Percentiles rank a stretch among this genome's conserved stretches.
These are phyloP conservation scores for Lutjanus campechanus DNA, from an alignment of 2,797 vertebrate species.

Conservation along the genomic window DNA sequence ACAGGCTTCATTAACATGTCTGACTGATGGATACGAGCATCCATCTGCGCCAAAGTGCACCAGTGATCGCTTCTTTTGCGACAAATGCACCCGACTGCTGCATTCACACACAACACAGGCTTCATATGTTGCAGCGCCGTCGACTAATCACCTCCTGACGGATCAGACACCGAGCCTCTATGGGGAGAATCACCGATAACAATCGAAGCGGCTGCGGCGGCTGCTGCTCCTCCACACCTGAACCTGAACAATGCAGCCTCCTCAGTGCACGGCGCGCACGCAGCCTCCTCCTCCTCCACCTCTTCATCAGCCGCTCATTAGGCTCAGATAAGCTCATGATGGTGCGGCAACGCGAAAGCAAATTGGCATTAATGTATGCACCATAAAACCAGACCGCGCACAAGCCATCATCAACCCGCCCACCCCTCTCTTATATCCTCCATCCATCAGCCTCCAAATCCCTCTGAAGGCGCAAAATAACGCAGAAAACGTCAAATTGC, in stretches of 20 bases:
- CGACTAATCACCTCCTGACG: slow-evolving; percentile 26
- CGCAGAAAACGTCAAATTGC: slow-evolving; percentile 18
- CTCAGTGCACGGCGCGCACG: slow-evolving; percentile 22
- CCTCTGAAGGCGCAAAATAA: slow-evolving; percentile 30
- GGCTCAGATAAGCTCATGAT: slow-evolving; percentile 41
- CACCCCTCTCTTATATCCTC: not conserved
- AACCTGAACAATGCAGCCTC: slow-evolving; percentile 56
- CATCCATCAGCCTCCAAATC: slow-evolving; percentile 34
- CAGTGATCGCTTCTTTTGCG: not conserved
- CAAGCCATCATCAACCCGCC: slow-evolving; percentile 17
- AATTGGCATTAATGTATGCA: slow-evolving; percentile 61
- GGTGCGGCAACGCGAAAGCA: slow-evolving; percentile 48
- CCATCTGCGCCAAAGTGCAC: slow-evolving; percentile 54
- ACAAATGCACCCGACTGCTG: slow-evolving; percentile 2
- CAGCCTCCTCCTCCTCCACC: slow-evolving; percentile 5
- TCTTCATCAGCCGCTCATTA: slow-evolving; percentile 41
- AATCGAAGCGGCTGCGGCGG: slow-evolving; percentile 45
- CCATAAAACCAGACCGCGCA: slow-evolving; percentile 53
- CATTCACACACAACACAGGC: not conserved
- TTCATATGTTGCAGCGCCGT: not conserved
- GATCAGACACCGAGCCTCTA: slow-evolving; percentile 4
- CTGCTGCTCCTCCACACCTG: slow-evolving; percentile 56
- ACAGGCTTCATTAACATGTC: slow-evolving; percentile 9
- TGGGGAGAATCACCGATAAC: not conserved
- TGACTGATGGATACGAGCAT: slow-evolving; percentile 25